These are phyloP conservation scores for Hemaris fuciformis DNA, from an alignment of 2,888 invertebrate genomes.

Conservation along the genomic window DNA sequence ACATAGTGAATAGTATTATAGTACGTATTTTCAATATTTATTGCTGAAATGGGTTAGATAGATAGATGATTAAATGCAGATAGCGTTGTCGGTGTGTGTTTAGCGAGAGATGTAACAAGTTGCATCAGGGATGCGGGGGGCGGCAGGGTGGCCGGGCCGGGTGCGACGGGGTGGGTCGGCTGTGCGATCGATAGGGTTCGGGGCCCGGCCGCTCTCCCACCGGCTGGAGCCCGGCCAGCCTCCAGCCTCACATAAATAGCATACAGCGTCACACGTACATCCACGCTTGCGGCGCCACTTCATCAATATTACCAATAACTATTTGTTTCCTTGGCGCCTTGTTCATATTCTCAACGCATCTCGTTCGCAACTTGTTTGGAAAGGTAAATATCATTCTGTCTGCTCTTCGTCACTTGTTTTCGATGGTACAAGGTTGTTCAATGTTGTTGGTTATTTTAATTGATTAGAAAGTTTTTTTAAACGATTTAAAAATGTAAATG, in stretches of 20 bases:
- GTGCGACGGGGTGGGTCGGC: conserved; percentile 30
- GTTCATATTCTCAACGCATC: background rate
- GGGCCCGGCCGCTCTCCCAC: conserved; percentile 40
- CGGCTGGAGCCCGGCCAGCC: conserved; percentile 51
- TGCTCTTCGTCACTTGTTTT: background rate
- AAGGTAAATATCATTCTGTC: background rate
- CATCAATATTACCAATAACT: background rate
- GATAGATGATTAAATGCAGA: background rate
- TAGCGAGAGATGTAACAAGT: conserved; percentile 64
- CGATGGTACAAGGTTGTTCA: background rate
- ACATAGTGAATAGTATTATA: too few relatives aligned
- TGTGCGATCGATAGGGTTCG: conserved; percentile 43
- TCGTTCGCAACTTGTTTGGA: background rate
- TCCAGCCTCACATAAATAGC: conserved; percentile 39
- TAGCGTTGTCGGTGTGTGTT: background rate
- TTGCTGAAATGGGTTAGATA: background rate
- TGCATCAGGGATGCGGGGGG: conserved; percentile 57
- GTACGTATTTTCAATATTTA: background rate
- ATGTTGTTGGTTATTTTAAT: background rate
- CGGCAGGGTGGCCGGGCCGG: conserved; percentile 37
- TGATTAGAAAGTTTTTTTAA: background rate
- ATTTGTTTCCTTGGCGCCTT: background rate
- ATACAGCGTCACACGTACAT: conserved; percentile 12
- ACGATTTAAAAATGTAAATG: background rate
- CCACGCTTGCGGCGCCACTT: background rate